Evolutionary conservation across 37 sponge, comb jelly and placozoan genomes (phyloP).

Genomic region (Theonella swinhoei): DNA sequence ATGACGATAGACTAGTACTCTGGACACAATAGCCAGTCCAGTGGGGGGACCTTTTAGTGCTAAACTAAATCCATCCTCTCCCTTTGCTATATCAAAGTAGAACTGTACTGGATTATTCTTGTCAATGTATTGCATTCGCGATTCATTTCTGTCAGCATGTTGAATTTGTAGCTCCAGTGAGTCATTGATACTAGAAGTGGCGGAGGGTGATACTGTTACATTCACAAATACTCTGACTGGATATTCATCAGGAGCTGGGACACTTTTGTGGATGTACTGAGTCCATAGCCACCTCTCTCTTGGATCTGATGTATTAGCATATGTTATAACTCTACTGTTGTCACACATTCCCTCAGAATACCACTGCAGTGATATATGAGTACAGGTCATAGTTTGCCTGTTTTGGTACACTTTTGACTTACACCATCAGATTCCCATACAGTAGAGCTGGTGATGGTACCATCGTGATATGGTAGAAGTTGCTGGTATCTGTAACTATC

Average conservation of each 20-base stretch:
- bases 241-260: neutral
- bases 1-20: neutral
- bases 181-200: neutral
- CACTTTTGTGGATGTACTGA: neutral
- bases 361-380: neutral
- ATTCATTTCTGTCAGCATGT: no score
- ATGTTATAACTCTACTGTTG: neutral
- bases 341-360: neutral
- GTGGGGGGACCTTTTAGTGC: neutral
- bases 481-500: neutral
- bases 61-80: neutral
- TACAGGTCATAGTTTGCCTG: neutral
- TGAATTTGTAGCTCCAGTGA: no score
- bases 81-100: neutral
- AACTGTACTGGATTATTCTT: no score
- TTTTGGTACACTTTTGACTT: neutral
- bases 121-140: no score
- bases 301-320: neutral
- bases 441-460: neutral
- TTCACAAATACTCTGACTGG: neutral
- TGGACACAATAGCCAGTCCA: neutral
- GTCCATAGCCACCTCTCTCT: neutral
- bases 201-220: neutral
- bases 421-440: neutral
- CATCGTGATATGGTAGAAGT: neutral